These are phyloP conservation scores for Octodonta nipae DNA, from an alignment of 2,888 invertebrate species.

Conservation along the genomic window DNA sequence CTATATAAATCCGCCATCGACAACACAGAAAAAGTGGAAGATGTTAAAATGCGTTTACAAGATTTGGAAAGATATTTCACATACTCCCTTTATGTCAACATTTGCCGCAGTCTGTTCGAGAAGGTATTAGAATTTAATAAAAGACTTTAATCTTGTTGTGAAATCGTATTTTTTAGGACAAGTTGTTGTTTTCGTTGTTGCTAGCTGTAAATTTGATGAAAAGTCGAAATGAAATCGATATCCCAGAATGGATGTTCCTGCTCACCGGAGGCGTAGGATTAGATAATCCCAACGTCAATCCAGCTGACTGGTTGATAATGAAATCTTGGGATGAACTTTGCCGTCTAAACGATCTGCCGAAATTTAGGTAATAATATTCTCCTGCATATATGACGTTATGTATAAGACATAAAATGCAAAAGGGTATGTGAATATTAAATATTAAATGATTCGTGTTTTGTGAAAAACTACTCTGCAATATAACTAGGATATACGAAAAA, in stretches of 20 bases:
- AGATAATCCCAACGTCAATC: slow-evolving; percentile 59
- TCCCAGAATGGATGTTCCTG: slow-evolving; percentile 69
- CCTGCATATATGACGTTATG: background rate
- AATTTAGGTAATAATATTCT: slow-evolving; percentile 8
- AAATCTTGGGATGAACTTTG: slow-evolving; percentile 71
- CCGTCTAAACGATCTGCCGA: slow-evolving; percentile 42
- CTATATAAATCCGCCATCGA: slow-evolving; percentile 77
- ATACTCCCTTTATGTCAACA: slow-evolving; percentile 76
- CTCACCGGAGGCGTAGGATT: slow-evolving; percentile 74
- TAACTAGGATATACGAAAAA: too few relatives aligned
- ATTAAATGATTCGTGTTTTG: too few relatives aligned
- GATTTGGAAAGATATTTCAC: slow-evolving; percentile 74
- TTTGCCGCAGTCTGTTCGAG: slow-evolving; percentile 87
- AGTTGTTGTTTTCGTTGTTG: slow-evolving; percentile 73
- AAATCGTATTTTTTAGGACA: slow-evolving; percentile 53
- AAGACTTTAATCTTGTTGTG: too few relatives aligned
- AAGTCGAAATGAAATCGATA: slow-evolving; percentile 45
- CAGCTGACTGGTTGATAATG: slow-evolving; percentile 54
- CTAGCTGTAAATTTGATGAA: slow-evolving; percentile 57
- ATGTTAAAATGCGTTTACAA: slow-evolving; percentile 56
- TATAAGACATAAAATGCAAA: too few relatives aligned
- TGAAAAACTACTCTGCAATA: too few relatives aligned
- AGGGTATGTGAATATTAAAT: too few relatives aligned
- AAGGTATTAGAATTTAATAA: slow-evolving; percentile 42
- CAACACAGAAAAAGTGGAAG: slow-evolving; percentile 72